phyloP scores from a whole-genome alignment of 2,113 vertebrate species.

The Zosterops lateralis region DNA sequence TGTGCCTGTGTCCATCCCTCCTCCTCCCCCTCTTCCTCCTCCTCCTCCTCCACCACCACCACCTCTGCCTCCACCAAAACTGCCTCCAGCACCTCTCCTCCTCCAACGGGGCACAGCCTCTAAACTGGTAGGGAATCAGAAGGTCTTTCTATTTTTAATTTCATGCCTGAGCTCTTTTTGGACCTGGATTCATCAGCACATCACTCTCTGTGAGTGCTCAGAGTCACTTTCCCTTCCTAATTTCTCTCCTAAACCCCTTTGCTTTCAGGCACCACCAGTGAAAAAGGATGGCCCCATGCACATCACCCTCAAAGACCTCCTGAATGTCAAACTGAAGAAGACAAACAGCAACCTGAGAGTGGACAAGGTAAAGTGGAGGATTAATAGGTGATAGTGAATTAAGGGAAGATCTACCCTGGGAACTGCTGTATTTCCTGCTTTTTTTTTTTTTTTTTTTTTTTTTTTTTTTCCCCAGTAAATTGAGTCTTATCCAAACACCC shows the following conservation, averaged over 20 bases:
- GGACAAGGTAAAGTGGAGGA: conserved; percentile 49
- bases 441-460: neutral
- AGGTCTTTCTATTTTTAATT: neutral
- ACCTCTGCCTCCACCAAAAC: conserved; percentile 10
- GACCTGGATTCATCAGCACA: neutral
- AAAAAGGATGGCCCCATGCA: conserved; percentile 67
- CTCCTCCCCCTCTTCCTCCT: neutral
- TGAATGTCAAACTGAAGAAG: conserved; percentile 82
- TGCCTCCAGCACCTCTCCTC: conserved; percentile 47
- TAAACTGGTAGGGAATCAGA: conserved; percentile 68
- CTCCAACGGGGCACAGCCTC: conserved; percentile 28
- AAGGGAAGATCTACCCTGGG: neutral
- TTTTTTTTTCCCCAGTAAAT: neutral
- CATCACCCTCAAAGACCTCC: conserved; percentile 81
- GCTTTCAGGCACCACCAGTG: conserved; percentile 33
- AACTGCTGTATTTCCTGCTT: neutral
- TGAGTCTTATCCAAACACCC: neutral
- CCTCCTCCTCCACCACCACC: neutral
- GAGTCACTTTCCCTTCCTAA: neutral
- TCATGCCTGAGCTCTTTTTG: neutral
- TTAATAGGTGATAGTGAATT: neutral
- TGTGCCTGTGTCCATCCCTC: neutral
- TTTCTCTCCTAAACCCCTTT: neutral
- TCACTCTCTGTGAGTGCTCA: neutral
- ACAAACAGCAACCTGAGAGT: conserved; percentile 11